A percentile compares a stretch with the other conserved stretches of the same genome.
Conservation (phyloP, 2,888 invertebrate species). For the Nephrotoma guestfalica region DNA sequence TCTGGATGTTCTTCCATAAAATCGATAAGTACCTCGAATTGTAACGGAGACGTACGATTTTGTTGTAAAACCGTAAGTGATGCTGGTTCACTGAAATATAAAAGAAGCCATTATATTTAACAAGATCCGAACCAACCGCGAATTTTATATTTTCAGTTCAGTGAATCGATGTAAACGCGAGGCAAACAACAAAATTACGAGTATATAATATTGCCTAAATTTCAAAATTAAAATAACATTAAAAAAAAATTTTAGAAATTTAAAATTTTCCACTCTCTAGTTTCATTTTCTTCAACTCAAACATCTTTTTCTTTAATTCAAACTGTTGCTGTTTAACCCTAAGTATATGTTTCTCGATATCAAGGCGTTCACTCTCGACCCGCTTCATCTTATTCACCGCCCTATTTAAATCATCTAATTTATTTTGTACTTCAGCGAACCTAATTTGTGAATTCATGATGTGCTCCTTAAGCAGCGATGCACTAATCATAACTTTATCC, state of each 20-base stretch:
- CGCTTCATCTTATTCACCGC: not conserved
- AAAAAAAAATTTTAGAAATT: not conserved
- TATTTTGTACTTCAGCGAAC: not conserved
- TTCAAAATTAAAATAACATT: not conserved
- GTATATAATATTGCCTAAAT: not conserved
- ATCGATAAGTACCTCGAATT: not conserved
- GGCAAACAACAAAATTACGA: not conserved
- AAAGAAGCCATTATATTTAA: not conserved
- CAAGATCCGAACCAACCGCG: not conserved
- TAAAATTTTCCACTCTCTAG: not conserved
- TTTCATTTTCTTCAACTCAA: not conserved
- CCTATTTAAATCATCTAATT: not conserved
- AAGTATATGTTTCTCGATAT: not conserved
- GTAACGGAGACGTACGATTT: not conserved
- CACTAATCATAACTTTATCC: not conserved
- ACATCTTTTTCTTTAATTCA: not conserved
- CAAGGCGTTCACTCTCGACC: not conserved
- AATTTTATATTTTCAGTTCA: not conserved
- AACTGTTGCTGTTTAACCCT: not conserved
- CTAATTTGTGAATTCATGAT: not conserved
- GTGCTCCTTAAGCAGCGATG: not conserved
- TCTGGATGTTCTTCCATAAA: slow-evolving; percentile 1
- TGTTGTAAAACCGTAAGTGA: not conserved
- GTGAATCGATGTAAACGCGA: not conserved
- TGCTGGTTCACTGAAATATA: not conserved